Conservation (phyloP, 2,113 vertebrate genomes). For the Trogon melanurus region DNA sequence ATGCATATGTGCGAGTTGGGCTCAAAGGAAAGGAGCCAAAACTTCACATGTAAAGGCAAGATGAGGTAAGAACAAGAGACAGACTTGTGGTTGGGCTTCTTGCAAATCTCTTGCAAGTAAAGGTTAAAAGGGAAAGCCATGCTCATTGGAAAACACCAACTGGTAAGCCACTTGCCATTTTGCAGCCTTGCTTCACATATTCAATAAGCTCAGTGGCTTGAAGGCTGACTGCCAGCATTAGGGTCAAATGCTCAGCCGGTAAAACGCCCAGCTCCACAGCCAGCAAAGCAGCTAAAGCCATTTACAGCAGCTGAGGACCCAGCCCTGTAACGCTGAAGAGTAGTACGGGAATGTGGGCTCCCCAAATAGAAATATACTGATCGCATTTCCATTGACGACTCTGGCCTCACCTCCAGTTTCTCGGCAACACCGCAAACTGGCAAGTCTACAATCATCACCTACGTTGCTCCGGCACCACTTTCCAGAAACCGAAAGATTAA, state of each 20-base stretch:
- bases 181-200: background rate
- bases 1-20: accelerated
- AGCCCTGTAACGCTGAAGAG: background rate
- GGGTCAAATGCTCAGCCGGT: background rate
- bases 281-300: conserved; percentile 1
- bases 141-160: background rate
- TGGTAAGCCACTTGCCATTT: background rate
- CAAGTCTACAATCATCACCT: background rate
- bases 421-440: background rate
- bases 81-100: accelerated
- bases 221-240: background rate
- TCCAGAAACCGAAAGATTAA: background rate
- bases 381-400: background rate
- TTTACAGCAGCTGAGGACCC: background rate
- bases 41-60: accelerated
- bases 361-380: background rate
- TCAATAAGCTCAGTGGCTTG: background rate
- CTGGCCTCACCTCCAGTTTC: background rate
- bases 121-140: background rate
- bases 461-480: accelerated
- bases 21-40: background rate
- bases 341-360: background rate
- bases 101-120: background rate
- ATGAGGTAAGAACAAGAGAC: background rate
- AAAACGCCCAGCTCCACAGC: background rate